Conservation (phyloP, 2,888 invertebrate species). For the Acronicta psi region DNA sequence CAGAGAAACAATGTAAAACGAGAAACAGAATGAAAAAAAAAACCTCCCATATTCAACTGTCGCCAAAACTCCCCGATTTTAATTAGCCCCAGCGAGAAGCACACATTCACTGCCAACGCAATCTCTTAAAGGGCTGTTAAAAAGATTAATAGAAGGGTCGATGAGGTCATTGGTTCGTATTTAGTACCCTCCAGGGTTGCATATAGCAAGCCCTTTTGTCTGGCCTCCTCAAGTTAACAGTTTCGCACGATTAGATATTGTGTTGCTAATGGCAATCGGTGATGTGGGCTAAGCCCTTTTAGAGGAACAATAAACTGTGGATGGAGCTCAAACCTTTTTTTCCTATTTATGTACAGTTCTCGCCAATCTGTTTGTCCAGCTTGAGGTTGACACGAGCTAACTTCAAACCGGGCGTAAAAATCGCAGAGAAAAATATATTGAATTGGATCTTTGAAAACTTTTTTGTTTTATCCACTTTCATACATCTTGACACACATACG, state of each 20-base stretch:
- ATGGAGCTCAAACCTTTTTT: constrained; percentile 11
- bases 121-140: constrained; percentile 72
- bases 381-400: too few species aligned
- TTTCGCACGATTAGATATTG: constrained; percentile 56
- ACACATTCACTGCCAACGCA: constrained; percentile 53
- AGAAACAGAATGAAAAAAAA: background rate
- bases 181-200: constrained; percentile 75
- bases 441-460: too few species aligned
- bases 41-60: constrained; percentile 6
- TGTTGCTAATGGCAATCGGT: constrained; percentile 43
- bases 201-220: constrained; percentile 62
- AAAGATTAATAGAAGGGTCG: constrained; percentile 80
- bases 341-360: too few species aligned
- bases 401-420: too few species aligned
- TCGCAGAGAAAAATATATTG: too few species aligned
- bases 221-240: constrained; percentile 48
- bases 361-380: too few species aligned
- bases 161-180: constrained; percentile 75
- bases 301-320: constrained; percentile 30
- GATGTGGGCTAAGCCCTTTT: constrained; percentile 30
- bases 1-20: background rate
- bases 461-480: too few species aligned
- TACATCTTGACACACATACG: too few species aligned
- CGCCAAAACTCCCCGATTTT: constrained; percentile 57
- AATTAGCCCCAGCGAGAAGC: constrained; percentile 66